phyloP scores from a whole-genome alignment of 2,113 vertebrate genomes.

The Nematolebias whitei region DNA sequence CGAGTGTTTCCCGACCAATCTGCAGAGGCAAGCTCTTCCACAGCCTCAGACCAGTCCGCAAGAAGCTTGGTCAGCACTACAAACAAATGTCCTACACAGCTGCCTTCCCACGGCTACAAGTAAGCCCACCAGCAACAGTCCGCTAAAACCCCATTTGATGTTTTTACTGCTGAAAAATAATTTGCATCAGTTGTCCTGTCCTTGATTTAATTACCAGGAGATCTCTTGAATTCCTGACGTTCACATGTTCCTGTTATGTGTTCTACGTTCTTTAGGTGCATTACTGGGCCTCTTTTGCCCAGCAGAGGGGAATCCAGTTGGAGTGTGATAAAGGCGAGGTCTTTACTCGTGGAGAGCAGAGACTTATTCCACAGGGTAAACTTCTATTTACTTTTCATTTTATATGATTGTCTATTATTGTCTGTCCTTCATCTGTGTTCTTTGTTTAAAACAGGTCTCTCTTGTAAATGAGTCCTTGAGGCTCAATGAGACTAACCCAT shows the following conservation, averaged over 20 bases:
- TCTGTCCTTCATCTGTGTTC: no score
- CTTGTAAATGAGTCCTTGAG: no score
- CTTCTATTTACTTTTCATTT: no score
- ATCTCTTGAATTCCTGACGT: background rate
- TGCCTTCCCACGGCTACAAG: slow-evolving; percentile 92
- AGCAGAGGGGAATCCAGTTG: slow-evolving; percentile 94
- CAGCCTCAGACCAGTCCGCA: slow-evolving; percentile 90
- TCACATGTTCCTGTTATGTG: background rate
- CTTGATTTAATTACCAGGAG: background rate
- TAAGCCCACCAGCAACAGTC: slow-evolving; percentile 41
- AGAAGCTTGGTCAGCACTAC: slow-evolving; percentile 97
- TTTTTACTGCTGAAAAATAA: background rate
- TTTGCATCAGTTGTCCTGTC: background rate
- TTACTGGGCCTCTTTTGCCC: slow-evolving; percentile 98
- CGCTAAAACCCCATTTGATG: no score
- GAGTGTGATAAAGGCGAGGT: slow-evolving; percentile 94
- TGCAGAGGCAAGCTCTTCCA: slow-evolving; percentile 96
- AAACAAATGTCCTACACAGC: slow-evolving; percentile 95
- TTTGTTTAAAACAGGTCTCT: no score
- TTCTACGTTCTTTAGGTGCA: slow-evolving; percentile 82
- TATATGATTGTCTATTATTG: no score
- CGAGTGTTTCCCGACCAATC: slow-evolving; percentile 92
- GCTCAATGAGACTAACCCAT: no score
- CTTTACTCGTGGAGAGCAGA: slow-evolving; percentile 92
- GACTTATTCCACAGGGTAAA: slow-evolving; percentile 97